Conservation (phyloP, 2,888 invertebrate genomes). For the Epirrhoe tristata region DNA sequence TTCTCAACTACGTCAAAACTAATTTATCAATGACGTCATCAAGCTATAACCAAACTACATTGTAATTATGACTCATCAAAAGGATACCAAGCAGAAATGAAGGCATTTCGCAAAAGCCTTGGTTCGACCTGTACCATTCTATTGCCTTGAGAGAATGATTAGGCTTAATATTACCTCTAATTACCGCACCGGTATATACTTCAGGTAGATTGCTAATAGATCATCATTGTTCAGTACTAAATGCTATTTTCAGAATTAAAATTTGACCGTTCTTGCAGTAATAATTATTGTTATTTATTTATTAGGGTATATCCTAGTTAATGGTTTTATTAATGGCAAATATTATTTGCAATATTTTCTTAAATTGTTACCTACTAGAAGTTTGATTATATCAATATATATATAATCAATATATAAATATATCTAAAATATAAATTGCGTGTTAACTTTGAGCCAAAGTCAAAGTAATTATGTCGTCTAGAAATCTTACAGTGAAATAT, state of each 20-base stretch:
- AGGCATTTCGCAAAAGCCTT: conserved; percentile 58
- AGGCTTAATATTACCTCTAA: conserved; percentile 51
- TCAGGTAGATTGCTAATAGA: background rate
- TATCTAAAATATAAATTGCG: too few relatives aligned
- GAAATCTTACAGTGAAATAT: background rate
- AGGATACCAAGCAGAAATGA: conserved; percentile 32
- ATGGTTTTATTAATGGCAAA: too few relatives aligned
- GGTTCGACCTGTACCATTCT: conserved; percentile 60
- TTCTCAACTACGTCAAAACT: background rate
- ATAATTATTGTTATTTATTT: too few relatives aligned
- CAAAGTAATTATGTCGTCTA: background rate
- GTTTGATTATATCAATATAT: too few relatives aligned
- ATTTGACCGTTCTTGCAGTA: too few relatives aligned
- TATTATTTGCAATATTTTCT: too few relatives aligned
- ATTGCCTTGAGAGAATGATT: conserved; percentile 74
- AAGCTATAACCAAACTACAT: background rate
- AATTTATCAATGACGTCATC: conserved; percentile 15
- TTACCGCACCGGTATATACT: background rate
- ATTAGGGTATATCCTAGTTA: too few relatives aligned
- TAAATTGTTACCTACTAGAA: too few relatives aligned
- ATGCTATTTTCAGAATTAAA: too few relatives aligned
- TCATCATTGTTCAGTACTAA: background rate
- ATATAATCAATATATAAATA: too few relatives aligned
- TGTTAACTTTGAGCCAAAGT: background rate
- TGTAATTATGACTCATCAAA: conserved; percentile 38